These are phyloP conservation scores for Seriola aureovittata DNA, from an alignment of 2,113 vertebrate genomes.

Conservation along the genomic window DNA sequence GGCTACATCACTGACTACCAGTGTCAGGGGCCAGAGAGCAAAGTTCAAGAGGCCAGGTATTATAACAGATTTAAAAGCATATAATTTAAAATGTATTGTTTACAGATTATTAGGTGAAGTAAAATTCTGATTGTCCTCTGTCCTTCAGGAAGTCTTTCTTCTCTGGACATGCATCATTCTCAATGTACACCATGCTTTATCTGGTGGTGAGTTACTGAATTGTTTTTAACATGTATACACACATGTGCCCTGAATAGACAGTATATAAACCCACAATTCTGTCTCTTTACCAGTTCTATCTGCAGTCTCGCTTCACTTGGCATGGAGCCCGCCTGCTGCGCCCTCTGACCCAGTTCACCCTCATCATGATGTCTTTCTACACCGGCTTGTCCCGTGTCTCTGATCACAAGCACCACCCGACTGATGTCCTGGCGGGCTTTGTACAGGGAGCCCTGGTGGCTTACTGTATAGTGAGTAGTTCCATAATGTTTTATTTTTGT, in stretches of 20 bases:
- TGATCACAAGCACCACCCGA: constrained; percentile 96
- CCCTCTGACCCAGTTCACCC: constrained; percentile 96
- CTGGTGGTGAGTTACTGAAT: constrained; percentile 87
- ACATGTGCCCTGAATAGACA: background rate
- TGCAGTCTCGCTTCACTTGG: constrained; percentile 97
- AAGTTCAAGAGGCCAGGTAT: constrained; percentile 92
- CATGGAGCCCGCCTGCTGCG: constrained; percentile 93
- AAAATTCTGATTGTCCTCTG: background rate
- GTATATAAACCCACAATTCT: background rate
- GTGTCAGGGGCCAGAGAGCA: constrained; percentile 86
- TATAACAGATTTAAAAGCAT: background rate
- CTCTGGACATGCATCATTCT: constrained; percentile 95
- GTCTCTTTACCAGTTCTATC: constrained; percentile 88
- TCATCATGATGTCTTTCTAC: constrained; percentile 98
- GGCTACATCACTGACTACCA: constrained; percentile 88
- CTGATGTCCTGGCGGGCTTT: constrained; percentile 94
- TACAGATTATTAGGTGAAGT: background rate
- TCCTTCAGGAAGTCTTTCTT: constrained; percentile 92
- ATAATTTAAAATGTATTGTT: background rate
- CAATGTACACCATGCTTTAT: constrained; percentile 98
- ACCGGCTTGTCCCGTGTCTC: constrained; percentile 95
- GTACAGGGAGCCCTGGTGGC: constrained; percentile 95
- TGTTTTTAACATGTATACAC: background rate
- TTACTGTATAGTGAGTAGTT: constrained; percentile 91
- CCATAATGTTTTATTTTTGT: background rate